Base-by-base conservation (phyloP, 2,888 invertebrate species). In the Stomorhina lunata region DNA sequence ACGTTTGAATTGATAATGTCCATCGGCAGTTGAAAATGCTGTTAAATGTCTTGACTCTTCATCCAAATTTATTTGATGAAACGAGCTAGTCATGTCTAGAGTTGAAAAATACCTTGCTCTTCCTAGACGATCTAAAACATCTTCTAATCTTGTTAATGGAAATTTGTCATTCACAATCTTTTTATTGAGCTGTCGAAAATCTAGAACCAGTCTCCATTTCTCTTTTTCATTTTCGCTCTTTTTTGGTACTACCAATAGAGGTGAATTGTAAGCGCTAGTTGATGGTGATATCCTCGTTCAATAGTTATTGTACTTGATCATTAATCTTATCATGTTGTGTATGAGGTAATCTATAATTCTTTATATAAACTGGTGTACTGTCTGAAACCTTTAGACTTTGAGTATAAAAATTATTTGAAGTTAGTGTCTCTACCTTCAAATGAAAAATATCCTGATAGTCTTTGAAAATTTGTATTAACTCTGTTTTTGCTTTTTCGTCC, bases 381-480 rank as follows among this genome's bases (percentile, higher is more conserved):
- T 55, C 43, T 0, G 37, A 40, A 17, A 40, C 20, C 10, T 61
- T 37, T 43, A 61, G 5, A 22, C 12, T 40, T n/a, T 61, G 43
- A 40, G 61, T 61, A 61, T 43, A 61, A 25, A 61, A 61, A 40
- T 43, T 61, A 61, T 61, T 61, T 17, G 61, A 20, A 15, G 61
- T 61, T 25, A 61, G 10, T 32, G 43, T 61, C 12, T 61, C 61
- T 43, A 40, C 61, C 15, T 61, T n/a, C 25, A 61, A 61, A 40
- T 61, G 61, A 15, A 61, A 61, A 61, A 61, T 61, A 6, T 61
- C 27, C 4, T 61, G 10, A 43, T 61, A 61, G n/a, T 61, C 61
- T 61, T 22, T 43, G 12, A 61, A 40, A 22, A 61, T 61, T 37
- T 37, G 5, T 40, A 25, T 43, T 10, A 61, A 40, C 25, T 37